These are phyloP conservation scores for Drosophila percnosoma DNA, from an alignment of 2,888 invertebrate species.

Conservation along the genomic window DNA sequence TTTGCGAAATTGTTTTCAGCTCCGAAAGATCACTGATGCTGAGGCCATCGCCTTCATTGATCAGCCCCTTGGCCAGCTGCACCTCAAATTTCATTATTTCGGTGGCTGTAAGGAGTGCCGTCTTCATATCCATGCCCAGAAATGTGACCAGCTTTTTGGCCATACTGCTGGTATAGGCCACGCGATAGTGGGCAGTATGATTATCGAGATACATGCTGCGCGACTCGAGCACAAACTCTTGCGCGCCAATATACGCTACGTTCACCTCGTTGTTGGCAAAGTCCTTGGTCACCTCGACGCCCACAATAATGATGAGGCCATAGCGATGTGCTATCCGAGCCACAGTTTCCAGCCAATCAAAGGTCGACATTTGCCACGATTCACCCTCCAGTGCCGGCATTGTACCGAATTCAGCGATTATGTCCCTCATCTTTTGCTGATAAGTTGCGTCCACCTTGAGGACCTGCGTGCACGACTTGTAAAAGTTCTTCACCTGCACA, in stretches of 20 bases:
- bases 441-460: conserved; percentile 41
- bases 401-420: conserved; percentile 75
- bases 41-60: conserved; percentile 48
- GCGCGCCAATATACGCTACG: conserved; percentile 64
- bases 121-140: conserved; percentile 53
- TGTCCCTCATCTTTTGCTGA: conserved; percentile 41
- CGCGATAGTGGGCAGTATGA: conserved; percentile 34
- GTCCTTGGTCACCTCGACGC: conserved; percentile 60
- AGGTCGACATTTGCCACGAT: conserved; percentile 69
- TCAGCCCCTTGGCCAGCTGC: conserved; percentile 74
- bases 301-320: conserved; percentile 63
- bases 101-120: conserved; percentile 59
- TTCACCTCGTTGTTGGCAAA: conserved; percentile 60
- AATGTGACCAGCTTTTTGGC: conserved; percentile 47
- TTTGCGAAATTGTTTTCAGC: conserved; percentile 52
- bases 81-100: conserved; percentile 79
- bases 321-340: conserved; percentile 65
- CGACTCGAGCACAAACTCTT: conserved; percentile 58
- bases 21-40: conserved; percentile 47
- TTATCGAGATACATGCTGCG: conserved; percentile 67
- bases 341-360: conserved; percentile 77
- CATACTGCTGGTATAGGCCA: conserved; percentile 28
- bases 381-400: conserved; percentile 74
- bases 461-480: conserved; percentile 71
- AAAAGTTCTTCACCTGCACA: conserved; percentile 78